These are phyloP conservation scores for Automeris io DNA, from an alignment of 2,888 invertebrate species.

Conservation along the genomic window DNA sequence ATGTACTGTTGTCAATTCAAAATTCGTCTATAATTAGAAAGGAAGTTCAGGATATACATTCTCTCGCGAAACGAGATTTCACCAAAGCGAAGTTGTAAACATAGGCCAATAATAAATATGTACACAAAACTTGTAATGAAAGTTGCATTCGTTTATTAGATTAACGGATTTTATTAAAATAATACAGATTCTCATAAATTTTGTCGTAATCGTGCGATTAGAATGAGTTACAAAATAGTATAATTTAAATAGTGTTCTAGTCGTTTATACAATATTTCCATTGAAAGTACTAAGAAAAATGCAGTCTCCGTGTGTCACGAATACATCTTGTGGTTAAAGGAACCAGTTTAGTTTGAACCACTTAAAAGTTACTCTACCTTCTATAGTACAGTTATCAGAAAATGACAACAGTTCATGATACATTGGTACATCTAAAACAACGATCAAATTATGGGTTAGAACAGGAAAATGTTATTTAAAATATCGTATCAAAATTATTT, in stretches of 20 bases:
- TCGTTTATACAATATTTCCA: conserved; percentile 18
- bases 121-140: too few species aligned
- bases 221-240: not conserved
- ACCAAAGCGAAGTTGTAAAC: too few species aligned
- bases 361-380: conserved; percentile 13
- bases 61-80: too few species aligned
- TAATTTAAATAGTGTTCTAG: not conserved
- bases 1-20: too few species aligned
- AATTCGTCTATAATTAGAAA: too few species aligned
- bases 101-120: too few species aligned
- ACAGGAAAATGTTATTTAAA: conserved; percentile 48
- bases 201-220: too few species aligned
- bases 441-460: conserved; percentile 49
- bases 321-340: conserved; percentile 44
- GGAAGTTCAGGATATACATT: too few species aligned
- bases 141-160: too few species aligned
- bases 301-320: conserved; percentile 34
- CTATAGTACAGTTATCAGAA: not conserved
- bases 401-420: conserved; percentile 18
- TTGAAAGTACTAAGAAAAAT: conserved; percentile 18
- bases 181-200: too few species aligned
- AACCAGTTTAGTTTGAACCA: conserved; percentile 26
- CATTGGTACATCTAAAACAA: conserved; percentile 24
- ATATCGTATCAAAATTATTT: conserved; percentile 32
- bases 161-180: too few species aligned